These are phyloP conservation scores for Temnothorax rugatulus DNA, from an alignment of 2,888 invertebrate species.

Conservation along the genomic window DNA sequence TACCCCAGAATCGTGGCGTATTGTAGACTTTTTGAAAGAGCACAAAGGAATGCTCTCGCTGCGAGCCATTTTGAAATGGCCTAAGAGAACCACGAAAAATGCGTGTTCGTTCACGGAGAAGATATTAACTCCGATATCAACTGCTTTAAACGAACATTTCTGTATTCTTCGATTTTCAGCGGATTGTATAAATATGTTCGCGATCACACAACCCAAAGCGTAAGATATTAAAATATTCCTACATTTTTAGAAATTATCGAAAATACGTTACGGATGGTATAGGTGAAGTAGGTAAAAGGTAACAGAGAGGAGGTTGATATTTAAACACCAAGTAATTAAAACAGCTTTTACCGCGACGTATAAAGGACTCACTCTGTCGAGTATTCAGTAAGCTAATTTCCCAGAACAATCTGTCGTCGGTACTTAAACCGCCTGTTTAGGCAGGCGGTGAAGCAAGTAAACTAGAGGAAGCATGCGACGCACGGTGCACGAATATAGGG, in stretches of 20 bases:
- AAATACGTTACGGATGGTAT: not conserved
- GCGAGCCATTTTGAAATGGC: not conserved
- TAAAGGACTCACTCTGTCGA: not conserved
- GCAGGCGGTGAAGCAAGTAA: slow-evolving; percentile 9
- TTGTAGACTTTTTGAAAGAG: slow-evolving; percentile 72
- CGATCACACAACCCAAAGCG: not conserved
- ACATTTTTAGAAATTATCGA: not conserved
- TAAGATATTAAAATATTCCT: not conserved
- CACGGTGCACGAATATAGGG: not conserved
- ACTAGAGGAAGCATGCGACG: not conserved
- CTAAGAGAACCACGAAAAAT: slow-evolving; percentile 8
- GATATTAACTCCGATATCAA: not conserved
- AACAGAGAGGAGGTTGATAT: not conserved
- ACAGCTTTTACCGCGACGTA: not conserved
- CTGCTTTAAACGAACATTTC: not conserved
- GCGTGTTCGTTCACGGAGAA: slow-evolving; percentile 13
- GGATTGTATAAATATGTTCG: not conserved
- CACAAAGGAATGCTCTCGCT: slow-evolving; percentile 72
- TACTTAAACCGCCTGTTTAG: slow-evolving; percentile 36
- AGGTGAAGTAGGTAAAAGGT: not conserved
- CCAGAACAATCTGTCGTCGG: slow-evolving; percentile 45
- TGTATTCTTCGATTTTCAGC: not conserved
- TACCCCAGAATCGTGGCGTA: slow-evolving; percentile 33
- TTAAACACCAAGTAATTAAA: not conserved
- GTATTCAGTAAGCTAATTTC: slow-evolving; percentile 45